phyloP scores from a whole-genome alignment of 1,140 invertebrate species.

The Helicoverpa armigera region DNA sequence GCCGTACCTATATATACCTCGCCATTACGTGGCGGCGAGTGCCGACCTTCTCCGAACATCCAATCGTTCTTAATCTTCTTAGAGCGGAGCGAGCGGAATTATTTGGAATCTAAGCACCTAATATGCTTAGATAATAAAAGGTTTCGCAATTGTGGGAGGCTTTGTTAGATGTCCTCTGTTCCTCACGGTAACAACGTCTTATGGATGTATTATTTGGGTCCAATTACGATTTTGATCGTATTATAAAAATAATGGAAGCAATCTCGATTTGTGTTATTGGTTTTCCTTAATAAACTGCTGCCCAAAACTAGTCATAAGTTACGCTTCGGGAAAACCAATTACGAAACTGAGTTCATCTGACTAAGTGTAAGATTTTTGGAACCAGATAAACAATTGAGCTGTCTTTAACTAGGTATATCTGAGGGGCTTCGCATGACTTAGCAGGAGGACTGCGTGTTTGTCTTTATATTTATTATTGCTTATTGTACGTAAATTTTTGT shows the following conservation, averaged over 20 bases:
- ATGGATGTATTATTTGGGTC: slow-evolving; percentile 41
- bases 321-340: neutral
- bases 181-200: slow-evolving; percentile 40
- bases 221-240: slow-evolving; percentile 45
- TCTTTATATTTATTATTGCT: no score
- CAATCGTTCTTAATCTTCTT: slow-evolving; percentile 86
- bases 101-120: slow-evolving; percentile 82
- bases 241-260: slow-evolving; percentile 42
- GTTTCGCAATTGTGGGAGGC: slow-evolving; percentile 56
- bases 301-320: neutral
- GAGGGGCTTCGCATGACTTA: no score
- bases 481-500: no score
- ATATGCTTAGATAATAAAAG: slow-evolving; percentile 83
- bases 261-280: slow-evolving; percentile 44
- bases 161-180: slow-evolving; percentile 47
- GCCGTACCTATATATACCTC: slow-evolving; percentile 69
- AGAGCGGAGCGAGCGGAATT: slow-evolving; percentile 79
- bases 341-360: no score
- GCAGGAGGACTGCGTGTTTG: no score
- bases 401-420: no score
- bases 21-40: slow-evolving; percentile 69
- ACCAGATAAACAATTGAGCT: no score
- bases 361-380: no score
- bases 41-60: slow-evolving; percentile 79
- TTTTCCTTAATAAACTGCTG: neutral